A percentile compares a stretch with the other conserved stretches of the same genome.
phyloP scores from a whole-genome alignment of 2,797 vertebrate species.

The Sebastes miniatus region DNA sequence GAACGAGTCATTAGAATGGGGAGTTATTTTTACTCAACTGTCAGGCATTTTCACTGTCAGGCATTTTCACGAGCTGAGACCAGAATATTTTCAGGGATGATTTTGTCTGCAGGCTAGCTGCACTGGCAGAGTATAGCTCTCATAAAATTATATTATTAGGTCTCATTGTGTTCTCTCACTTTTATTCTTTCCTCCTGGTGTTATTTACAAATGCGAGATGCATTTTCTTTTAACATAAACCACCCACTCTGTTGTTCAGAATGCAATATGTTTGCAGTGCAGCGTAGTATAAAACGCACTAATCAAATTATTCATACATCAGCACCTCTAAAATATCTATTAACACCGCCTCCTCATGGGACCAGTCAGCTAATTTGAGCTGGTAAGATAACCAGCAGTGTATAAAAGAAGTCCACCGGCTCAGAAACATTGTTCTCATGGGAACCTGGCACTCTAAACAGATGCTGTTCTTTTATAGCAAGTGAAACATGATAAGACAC shows the following conservation, averaged over 20 bases:
- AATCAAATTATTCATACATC: slow-evolving; percentile 68
- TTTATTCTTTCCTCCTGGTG: neutral
- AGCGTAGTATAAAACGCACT: slow-evolving; percentile 1
- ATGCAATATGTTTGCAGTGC: slow-evolving; percentile 30
- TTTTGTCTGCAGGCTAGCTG: neutral
- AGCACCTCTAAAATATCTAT: slow-evolving; percentile 63
- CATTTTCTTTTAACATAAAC: slow-evolving; percentile 2
- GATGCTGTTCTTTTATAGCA: slow-evolving; percentile 64
- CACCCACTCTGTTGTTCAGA: slow-evolving; percentile 1
- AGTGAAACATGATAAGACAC: slow-evolving; percentile 48
- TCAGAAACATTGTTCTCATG: slow-evolving; percentile 72
- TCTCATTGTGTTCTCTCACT: neutral
- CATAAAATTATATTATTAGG: neutral
- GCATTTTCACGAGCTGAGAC: slow-evolving; percentile 17
- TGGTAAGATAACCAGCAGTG: slow-evolving; percentile 59
- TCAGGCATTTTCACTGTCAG: no score
- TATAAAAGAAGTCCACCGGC: slow-evolving; percentile 57
- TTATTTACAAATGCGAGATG: neutral
- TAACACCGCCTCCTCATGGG: slow-evolving; percentile 59
- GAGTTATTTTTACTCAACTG: slow-evolving; percentile 19
- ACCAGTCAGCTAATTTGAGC: slow-evolving; percentile 59
- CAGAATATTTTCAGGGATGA: slow-evolving; percentile 19
- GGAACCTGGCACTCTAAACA: slow-evolving; percentile 68
- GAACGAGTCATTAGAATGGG: neutral
- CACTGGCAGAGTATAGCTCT: neutral